Evolutionary conservation across 2,113 vertebrate genomes (phyloP), one percentile per base, ranked within the genome.

Genomic region (Procavia capensis): DNA sequence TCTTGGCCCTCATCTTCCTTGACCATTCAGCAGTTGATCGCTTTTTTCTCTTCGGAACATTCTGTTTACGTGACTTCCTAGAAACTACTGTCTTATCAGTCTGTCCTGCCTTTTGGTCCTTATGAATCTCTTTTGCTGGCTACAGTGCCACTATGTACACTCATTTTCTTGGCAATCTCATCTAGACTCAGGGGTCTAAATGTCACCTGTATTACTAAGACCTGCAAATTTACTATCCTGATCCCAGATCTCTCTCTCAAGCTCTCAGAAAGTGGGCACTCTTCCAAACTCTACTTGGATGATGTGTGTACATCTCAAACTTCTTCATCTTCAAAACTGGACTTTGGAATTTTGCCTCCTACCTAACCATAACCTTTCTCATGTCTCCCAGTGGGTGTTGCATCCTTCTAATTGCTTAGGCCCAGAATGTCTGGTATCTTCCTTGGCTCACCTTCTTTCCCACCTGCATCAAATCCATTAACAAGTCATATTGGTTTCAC

Each of bases 101-200:
- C 63, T 6, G 29, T 25, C 31, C 72, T 29, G 20, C 25, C n/a
- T 22, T 13, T 17, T 9, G 24, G 20, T 24, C 41, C 61, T 27
- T 41, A 34, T 29, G 29, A 61, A 34, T 66, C 72, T 20, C 24
- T 45, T 50, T 88, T 31, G 24, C 45, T 45, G 11, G 45, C 8
- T 36, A 31, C 14, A 68, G 39, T 36, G 25, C 43, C 34, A 9
- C 3, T 19, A 0, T 0, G 0, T 20, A 4, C 6, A 34, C 20
- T 57, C 14, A 9, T 82, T 75, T 64, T n/a, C 43, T 84, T 50
- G 16, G 64, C 3, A 1, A 13, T 54, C 13, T 45, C 6, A 34
- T n/a, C 68, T 24, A 79, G 19, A 45, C 14, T 34, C 50, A 16
- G 13, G 50, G 50, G 13, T 16, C 50, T 54, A 54, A 54, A 54